Conservation (phyloP, 2,113 vertebrate genomes). For the Felis catus region DNA sequence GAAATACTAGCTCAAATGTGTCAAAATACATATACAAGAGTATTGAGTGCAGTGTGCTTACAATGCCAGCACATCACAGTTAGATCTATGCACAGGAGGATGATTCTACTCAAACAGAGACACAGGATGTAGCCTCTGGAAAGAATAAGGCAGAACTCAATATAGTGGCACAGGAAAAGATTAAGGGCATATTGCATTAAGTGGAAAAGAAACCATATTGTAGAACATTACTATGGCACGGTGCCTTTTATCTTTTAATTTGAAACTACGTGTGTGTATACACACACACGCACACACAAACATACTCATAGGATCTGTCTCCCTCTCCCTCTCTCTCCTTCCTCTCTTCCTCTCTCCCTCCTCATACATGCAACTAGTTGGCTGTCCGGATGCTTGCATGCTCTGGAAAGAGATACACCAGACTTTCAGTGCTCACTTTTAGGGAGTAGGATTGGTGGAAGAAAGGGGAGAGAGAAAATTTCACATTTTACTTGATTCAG, state of each 20-base stretch:
- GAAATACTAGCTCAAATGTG: background rate
- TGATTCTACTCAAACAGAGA: background rate
- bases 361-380: background rate
- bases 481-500: background rate
- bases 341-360: background rate
- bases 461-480: background rate
- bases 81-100: background rate
- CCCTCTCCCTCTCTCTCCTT: background rate
- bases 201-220: background rate
- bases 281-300: accelerated
- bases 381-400: background rate
- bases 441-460: background rate
- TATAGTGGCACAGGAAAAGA: background rate
- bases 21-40: background rate
- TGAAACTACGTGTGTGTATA: background rate
- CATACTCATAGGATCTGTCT: background rate
- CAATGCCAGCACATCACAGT: background rate
- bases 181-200: background rate
- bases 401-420: background rate
- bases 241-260: background rate
- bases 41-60: background rate
- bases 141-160: background rate
- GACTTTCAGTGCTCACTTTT: background rate
- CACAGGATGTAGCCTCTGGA: background rate
- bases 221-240: background rate